Evolutionary conservation across 2,888 invertebrate genomes (phyloP), one percentile per base, ranked within the genome.

Genomic region (Ecliptopera silaceata): DNA sequence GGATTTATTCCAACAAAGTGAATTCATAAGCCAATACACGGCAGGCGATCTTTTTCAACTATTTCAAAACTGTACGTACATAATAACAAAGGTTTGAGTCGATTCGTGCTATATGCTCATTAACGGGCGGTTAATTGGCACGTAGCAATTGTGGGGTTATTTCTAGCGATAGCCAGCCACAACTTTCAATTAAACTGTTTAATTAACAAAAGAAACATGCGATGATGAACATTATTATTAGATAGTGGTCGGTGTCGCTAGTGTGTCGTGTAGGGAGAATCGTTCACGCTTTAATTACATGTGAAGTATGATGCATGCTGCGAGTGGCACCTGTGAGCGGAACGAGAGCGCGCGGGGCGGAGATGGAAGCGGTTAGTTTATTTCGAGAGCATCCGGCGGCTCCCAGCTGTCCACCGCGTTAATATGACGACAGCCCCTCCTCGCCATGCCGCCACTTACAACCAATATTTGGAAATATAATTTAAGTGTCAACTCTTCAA

Each of bases 351-450:
- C 61, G 65, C 48, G 41, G 42, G 58, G 50, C 61, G 64, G 63
- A 64, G 64, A 64, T 66, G 63, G 66, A 60, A 66, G 62, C 70
- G 70, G 74, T 70, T 75, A 70, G 79, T 77, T 79, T 90, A 90
- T 90, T 89, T 86, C 78, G 78, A 79, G 84, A 76, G 77, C 85
- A 86, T 90, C 90, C 90, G 88, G 80, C 74, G 75, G 71, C 64
- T 75, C 68, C 79, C 88, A 86, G 87, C 88, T 88, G 90, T 84
- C 86, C 83, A 61, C 75, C 69, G 66, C 77, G 84, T 86, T 87
- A 84, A 86, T 84, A 87, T 81, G 86, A 82, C 74, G 87, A 85
- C 87, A 82, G 77, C 75, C 72, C 74, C 70, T 71, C 73, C 68
- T 70, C 72, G 15, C 42, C 78, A 81, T 36, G 22, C 43, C 78